phyloP scores from a whole-genome alignment of 2,113 vertebrate genomes.

The Melanerpes formicivorus region DNA sequence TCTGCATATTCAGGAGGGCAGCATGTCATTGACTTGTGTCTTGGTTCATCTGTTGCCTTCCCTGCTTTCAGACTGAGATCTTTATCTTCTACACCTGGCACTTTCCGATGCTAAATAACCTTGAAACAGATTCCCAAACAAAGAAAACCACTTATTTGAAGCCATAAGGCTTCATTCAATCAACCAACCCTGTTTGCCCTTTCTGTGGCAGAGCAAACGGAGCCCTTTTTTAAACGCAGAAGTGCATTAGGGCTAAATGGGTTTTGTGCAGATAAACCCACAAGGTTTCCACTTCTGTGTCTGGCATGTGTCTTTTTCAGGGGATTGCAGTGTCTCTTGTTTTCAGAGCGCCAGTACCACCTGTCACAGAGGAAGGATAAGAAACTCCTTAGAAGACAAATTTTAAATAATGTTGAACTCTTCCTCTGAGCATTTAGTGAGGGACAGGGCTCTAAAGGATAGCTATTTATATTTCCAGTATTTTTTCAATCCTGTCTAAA shows the following conservation, averaged over 20 bases:
- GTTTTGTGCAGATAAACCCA: not conserved
- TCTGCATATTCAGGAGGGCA: conserved; percentile 4
- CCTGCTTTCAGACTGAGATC: not conserved
- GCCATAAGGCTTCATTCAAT: not conserved
- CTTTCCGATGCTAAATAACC: not conserved
- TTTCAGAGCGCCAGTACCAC: not conserved
- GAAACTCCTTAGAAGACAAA: not conserved
- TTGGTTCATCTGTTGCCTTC: not conserved
- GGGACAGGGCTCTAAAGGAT: not conserved
- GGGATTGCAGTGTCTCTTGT: not conserved
- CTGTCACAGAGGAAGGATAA: not conserved
- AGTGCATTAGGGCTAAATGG: not conserved
- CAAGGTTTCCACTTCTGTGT: not conserved
- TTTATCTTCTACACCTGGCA: not conserved
- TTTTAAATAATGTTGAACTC: not conserved
- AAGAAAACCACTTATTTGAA: not conserved
- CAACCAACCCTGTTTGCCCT: not conserved
- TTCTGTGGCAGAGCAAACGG: not conserved
- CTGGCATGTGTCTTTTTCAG: not conserved
- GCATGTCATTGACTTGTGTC: not conserved
- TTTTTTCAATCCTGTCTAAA: not conserved
- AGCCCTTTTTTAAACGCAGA: not conserved
- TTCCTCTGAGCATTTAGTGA: not conserved
- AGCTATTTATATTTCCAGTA: not conserved
- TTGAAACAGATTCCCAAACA: not conserved